Evolutionary conservation across 2,113 vertebrate species (phyloP).

Genomic region (Terrapene triunguis): DNA sequence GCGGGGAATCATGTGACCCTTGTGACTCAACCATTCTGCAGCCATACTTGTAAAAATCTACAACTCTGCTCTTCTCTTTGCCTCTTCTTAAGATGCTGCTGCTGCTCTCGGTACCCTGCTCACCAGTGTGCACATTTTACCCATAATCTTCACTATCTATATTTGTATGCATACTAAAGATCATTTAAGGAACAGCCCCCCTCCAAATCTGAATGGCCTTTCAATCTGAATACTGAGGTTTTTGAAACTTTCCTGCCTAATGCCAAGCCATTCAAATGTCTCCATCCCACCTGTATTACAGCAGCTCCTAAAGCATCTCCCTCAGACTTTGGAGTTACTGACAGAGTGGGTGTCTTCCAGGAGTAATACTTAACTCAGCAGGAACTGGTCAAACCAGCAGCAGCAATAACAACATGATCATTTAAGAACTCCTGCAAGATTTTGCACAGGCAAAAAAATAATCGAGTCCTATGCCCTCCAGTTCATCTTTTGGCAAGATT

Average conservation of each 20-base stretch:
- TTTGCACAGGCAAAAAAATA: background rate
- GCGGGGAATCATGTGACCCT: background rate
- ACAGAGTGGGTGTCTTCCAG: accelerated
- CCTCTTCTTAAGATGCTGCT: background rate
- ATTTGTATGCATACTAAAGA: background rate
- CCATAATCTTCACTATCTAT: background rate
- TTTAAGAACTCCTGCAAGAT: background rate
- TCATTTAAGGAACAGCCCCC: background rate
- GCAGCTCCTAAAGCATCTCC: background rate
- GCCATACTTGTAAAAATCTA: constrained; percentile 4
- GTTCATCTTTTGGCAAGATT: background rate
- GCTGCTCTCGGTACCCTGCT: background rate
- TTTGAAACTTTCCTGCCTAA: background rate
- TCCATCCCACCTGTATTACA: background rate
- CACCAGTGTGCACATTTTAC: background rate
- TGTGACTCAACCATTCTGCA: background rate
- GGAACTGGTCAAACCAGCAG: background rate
- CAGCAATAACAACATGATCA: background rate
- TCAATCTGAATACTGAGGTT: background rate
- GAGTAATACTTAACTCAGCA: background rate
- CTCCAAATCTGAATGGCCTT: background rate
- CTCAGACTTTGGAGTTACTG: background rate
- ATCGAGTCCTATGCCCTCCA: background rate
- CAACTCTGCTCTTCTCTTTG: background rate
- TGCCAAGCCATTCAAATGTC: background rate